Evolutionary conservation across 2,888 invertebrate species (phyloP), one percentile per base, ranked within the genome.

Genomic region (Steinernema scapterisci): DNA sequence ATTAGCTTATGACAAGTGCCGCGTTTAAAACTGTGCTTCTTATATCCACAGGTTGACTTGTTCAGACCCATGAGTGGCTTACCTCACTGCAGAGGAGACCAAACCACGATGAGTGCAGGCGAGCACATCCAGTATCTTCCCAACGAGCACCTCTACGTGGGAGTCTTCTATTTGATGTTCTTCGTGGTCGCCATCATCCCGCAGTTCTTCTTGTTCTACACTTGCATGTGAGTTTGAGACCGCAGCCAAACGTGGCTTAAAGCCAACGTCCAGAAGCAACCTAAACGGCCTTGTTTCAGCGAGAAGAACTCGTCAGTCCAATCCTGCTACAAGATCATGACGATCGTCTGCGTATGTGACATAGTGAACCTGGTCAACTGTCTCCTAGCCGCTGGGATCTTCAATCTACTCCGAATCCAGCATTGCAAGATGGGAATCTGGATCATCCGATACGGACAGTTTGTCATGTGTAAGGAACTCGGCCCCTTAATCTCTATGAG

Each of bases 331-430:
- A 63, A 63, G 63, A 27, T 63, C 7, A 63, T 63, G 63, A 16
- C 16, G 1, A 63, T 63, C 5, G 63, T 63, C 7, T 63, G 63
- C 63, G 63, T 63, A 1, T 63, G 63, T 16, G 63, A 63, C 63
- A 63, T 63, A 16, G 63, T 63, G 27, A 63, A 63, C 25, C 63
- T 63, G 5, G 1, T 25, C 63, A 63, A 63, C 38, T 63, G 63
- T 13, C n/a, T 63, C 3, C 38, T 27, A 16, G 31, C 38, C 6
- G 63, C 63, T n/a, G 63, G 63, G 3, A 63, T 31, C 1, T 63
- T 63, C 19, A 63, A 13, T 1, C 6, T 63, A 1, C 27, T 63
- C 16, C 25, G n/a, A 11, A 31, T 63, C 13, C 63, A 63, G 16
- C 63, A 63, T 16, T 63, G 63, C 63, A 63, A 38, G 7, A 25